Conservation (phyloP, 2,888 invertebrate genomes). For the Apamea monoglypha region DNA sequence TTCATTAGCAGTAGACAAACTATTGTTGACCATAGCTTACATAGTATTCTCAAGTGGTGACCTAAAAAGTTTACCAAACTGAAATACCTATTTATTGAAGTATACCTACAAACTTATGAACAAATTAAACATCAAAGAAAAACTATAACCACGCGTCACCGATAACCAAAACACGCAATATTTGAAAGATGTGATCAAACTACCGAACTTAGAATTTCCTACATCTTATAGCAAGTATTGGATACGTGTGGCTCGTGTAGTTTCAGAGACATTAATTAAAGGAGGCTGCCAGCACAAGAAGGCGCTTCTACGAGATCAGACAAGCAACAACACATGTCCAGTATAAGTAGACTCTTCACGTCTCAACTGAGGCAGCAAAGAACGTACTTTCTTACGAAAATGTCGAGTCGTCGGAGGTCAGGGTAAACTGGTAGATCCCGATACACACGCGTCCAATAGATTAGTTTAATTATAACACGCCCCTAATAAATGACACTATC, state of each 20-base stretch:
- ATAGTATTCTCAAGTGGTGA: not conserved
- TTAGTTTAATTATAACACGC: conserved; percentile 83
- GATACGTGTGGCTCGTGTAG: conserved; percentile 79
- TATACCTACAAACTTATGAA: conserved; percentile 17
- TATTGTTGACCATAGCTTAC: not conserved
- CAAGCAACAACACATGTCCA: conserved; percentile 78
- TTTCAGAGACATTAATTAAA: conserved; percentile 88
- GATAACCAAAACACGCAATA: conserved; percentile 50
- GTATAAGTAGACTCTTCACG: conserved; percentile 73
- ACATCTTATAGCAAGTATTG: conserved; percentile 78
- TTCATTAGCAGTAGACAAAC: not conserved
- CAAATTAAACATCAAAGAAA: conserved; percentile 50
- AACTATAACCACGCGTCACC: conserved; percentile 21
- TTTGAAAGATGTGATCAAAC: conserved; percentile 72
- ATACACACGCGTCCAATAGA: conserved; percentile 80
- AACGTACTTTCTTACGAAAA: conserved; percentile 59
- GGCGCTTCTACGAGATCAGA: conserved; percentile 84
- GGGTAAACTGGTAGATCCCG: conserved; percentile 71
- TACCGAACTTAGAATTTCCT: conserved; percentile 77
- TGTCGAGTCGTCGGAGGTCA: conserved; percentile 64
- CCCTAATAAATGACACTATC: conserved; percentile 76
- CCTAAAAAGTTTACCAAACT: not conserved
- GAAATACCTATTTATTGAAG: not conserved
- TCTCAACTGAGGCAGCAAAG: conserved; percentile 60
- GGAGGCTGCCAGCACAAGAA: conserved; percentile 87